These are phyloP conservation scores for Vireo altiloquus DNA, from an alignment of 2,113 vertebrate genomes.

Conservation along the genomic window DNA sequence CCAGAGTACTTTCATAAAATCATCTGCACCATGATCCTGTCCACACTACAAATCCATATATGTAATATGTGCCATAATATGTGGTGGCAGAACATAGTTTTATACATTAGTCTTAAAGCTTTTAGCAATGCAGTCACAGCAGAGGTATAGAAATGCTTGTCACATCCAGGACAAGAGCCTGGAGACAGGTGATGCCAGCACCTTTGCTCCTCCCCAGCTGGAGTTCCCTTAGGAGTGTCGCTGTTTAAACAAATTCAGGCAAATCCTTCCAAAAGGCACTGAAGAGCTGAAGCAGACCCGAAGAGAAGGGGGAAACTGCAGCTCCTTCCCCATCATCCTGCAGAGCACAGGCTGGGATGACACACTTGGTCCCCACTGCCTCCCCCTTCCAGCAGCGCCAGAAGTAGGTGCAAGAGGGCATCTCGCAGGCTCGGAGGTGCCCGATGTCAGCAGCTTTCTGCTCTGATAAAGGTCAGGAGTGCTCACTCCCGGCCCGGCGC, in stretches of 20 bases:
- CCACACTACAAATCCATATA: neutral
- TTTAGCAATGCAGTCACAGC: neutral
- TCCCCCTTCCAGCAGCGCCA: neutral
- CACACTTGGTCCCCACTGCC: neutral
- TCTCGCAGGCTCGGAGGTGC: neutral
- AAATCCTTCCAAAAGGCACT: neutral
- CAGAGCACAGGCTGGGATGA: neutral
- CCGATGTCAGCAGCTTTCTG: constrained; percentile 1
- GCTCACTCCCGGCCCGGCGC: neutral
- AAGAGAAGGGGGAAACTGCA: neutral
- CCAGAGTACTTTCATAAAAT: neutral
- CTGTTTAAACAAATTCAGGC: neutral
- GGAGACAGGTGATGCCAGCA: neutral
- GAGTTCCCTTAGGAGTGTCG: neutral
- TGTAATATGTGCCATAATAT: neutral
- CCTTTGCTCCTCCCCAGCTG: neutral
- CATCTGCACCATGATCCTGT: neutral
- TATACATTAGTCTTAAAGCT: neutral
- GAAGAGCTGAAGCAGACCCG: neutral
- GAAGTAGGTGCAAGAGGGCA: neutral
- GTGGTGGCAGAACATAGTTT: neutral
- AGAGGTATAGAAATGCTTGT: neutral
- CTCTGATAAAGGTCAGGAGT: constrained; percentile 28
- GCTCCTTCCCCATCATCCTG: neutral
- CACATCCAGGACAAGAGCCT: neutral